Evolutionary conservation across 2,113 vertebrate genomes (phyloP).

Genomic region (Pituophis catenifer): DNA sequence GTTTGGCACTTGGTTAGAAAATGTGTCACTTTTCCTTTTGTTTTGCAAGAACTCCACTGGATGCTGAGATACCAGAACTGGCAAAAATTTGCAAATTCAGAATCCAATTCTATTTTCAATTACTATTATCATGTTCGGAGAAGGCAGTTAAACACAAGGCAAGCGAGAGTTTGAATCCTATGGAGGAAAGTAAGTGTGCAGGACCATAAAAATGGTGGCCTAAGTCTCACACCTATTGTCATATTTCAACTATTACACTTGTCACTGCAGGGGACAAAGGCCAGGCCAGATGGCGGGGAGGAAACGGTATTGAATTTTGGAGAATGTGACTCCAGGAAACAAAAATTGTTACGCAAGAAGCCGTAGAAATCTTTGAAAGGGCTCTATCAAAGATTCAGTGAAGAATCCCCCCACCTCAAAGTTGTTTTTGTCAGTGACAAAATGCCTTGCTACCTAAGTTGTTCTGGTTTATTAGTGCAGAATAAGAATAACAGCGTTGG

Average conservation of each 20-base stretch:
- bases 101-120: background rate
- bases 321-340: too few species aligned
- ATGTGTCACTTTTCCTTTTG: background rate
- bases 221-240: background rate
- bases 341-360: background rate
- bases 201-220: background rate
- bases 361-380: background rate
- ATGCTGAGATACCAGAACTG: background rate
- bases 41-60: background rate
- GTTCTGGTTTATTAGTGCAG: background rate
- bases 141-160: background rate
- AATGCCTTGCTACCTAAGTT: background rate
- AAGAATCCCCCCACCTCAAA: background rate
- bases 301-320: background rate
- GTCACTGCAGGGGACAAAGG: too few species aligned
- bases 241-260: background rate
- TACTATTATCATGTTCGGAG: background rate
- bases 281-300: too few species aligned
- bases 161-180: background rate
- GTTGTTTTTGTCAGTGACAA: background rate
- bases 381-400: background rate
- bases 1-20: background rate
- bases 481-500: background rate
- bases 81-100: background rate
- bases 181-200: background rate